Evolutionary conservation across 2,888 invertebrate species (phyloP).

Genomic region (Sericinus montela): DNA sequence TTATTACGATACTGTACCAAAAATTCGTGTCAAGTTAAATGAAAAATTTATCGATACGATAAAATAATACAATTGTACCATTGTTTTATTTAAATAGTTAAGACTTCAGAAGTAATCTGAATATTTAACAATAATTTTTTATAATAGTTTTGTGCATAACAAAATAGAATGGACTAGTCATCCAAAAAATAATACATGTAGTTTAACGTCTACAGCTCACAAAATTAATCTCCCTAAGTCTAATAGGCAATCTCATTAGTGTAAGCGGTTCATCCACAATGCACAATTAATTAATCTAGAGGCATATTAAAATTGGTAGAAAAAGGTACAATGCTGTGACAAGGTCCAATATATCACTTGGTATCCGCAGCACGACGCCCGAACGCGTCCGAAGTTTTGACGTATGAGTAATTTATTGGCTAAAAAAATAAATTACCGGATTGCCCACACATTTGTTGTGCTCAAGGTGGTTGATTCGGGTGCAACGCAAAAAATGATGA

Average conservation of each 20-base stretch:
- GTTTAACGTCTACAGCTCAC: too few species aligned
- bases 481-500: conserved; percentile 69
- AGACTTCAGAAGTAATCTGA: too few species aligned
- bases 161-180: too few species aligned
- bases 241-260: conserved; percentile 41
- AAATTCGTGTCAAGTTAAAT: too few species aligned
- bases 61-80: too few species aligned
- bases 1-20: too few species aligned
- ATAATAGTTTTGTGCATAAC: too few species aligned
- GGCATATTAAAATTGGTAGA: conserved; percentile 58
- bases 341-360: conserved; percentile 72
- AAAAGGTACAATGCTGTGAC: conserved; percentile 66
- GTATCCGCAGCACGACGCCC: conserved; percentile 34
- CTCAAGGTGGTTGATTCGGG: conserved; percentile 74
- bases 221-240: conserved; percentile 11
- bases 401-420: conserved; percentile 77
- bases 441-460: conserved; percentile 74
- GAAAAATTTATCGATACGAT: too few species aligned
- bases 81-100: too few species aligned
- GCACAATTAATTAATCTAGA: conserved; percentile 58
- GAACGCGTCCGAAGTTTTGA: conserved; percentile 68
- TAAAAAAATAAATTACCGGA: conserved; percentile 76
- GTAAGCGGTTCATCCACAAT: conserved; percentile 47
- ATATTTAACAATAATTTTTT: too few species aligned
- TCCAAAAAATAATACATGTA: too few species aligned